Conservation (phyloP, 1,140 invertebrate genomes). For the Macrostomum lignano region DNA sequence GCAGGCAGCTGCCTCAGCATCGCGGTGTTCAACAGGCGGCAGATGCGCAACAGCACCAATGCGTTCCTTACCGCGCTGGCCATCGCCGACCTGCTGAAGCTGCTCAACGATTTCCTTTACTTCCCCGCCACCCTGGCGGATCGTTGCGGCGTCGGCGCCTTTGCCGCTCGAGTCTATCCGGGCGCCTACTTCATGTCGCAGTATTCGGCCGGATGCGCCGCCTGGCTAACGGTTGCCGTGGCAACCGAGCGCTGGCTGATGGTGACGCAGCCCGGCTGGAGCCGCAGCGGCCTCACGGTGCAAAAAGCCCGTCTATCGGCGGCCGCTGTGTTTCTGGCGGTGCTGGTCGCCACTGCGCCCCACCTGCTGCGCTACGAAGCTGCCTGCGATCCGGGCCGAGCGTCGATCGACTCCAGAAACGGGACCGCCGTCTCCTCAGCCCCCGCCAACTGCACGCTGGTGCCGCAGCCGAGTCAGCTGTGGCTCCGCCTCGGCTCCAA, state of each 20-base stretch:
- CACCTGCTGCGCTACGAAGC: too few relatives aligned
- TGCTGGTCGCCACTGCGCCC: too few relatives aligned
- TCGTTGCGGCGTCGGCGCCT: too few relatives aligned
- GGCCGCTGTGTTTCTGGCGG: too few relatives aligned
- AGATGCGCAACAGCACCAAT: slow-evolving; percentile 45
- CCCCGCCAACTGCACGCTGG: slow-evolving; percentile 12
- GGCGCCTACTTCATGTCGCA: slow-evolving; percentile 22
- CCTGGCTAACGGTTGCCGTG: slow-evolving; percentile 75
- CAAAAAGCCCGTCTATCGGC: too few relatives aligned
- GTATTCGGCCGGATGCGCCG: slow-evolving; percentile 29
- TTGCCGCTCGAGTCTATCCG: slow-evolving; percentile 14
- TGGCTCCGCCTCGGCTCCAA: slow-evolving; percentile 6
- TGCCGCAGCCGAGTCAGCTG: slow-evolving; percentile 7
- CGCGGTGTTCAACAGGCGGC: slow-evolving; percentile 39
- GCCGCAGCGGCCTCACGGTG: too few relatives aligned
- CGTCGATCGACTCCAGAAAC: slow-evolving; percentile 13
- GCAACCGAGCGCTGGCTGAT: too few relatives aligned
- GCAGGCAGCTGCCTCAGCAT: slow-evolving; percentile 42
- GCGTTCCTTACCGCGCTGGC: slow-evolving; percentile 42
- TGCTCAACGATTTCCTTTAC: slow-evolving; percentile 40
- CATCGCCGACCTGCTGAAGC: slow-evolving; percentile 40
- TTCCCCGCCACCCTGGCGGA: slow-evolving; percentile 34
- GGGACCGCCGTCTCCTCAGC: slow-evolving; percentile 14
- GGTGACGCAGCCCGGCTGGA: too few relatives aligned
- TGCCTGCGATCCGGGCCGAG: too few relatives aligned